A percentile compares a stretch with the other conserved stretches of the same genome.
These are phyloP conservation scores for Melanotaenia pygmaea DNA, from an alignment of 2,797 vertebrate genomes.

Conservation along the genomic window DNA sequence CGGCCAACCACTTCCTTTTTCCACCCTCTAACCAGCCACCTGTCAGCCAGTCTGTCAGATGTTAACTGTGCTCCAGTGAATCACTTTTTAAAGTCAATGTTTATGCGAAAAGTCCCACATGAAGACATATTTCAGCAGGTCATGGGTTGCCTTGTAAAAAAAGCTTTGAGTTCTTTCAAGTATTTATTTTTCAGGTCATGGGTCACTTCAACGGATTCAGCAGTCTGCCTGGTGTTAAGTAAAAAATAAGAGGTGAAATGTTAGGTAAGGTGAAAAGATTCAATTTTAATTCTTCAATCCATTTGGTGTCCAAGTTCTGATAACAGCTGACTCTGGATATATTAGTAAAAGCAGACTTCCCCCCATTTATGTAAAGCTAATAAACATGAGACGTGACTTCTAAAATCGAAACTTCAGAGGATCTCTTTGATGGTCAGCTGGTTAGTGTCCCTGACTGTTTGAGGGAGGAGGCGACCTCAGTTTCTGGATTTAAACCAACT, in stretches of 20 bases:
- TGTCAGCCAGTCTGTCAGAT: background rate
- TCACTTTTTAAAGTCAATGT: background rate
- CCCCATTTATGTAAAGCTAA: background rate
- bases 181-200: slow-evolving; percentile 23
- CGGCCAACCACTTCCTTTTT: background rate
- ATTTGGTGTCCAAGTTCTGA: background rate
- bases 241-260: slow-evolving; percentile 25
- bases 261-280: slow-evolving; percentile 8
- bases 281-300: background rate
- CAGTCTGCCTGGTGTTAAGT: slow-evolving; percentile 17
- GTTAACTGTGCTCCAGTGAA: background rate
- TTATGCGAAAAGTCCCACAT: background rate
- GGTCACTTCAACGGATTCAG: slow-evolving; percentile 29
- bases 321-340: background rate
- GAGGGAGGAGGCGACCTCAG: background rate
- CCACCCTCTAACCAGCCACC: background rate
- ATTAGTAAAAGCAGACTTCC: background rate
- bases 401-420: slow-evolving; percentile 7
- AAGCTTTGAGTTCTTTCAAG: background rate
- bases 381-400: background rate
- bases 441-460: background rate
- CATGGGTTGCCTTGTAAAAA: slow-evolving; percentile 15
- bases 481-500: slow-evolving; percentile 2
- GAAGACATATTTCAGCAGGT: background rate
- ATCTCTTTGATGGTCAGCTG: slow-evolving; percentile 5